These are phyloP conservation scores for Triplophysa bombifrons DNA, from an alignment of 2,797 vertebrate genomes.

Conservation along the genomic window DNA sequence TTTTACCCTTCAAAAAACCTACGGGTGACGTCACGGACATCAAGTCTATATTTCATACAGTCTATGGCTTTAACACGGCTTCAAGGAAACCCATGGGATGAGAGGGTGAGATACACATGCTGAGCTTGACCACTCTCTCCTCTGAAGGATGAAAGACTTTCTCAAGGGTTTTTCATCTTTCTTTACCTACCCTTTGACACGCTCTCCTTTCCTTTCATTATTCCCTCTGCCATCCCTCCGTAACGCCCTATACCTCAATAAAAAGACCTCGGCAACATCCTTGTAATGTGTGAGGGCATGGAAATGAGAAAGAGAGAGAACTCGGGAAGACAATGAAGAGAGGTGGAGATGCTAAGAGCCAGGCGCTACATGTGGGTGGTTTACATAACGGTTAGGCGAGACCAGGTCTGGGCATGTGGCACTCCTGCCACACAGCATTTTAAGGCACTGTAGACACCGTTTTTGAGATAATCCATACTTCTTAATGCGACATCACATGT, in stretches of 20 bases:
- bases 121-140: background rate
- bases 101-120: background rate
- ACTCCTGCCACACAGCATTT: constrained; percentile 59
- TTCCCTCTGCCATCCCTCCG: background rate
- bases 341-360: constrained; percentile 51
- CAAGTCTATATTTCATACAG: no score
- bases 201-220: background rate
- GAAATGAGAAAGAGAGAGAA: constrained; percentile 3
- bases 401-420: constrained; percentile 64
- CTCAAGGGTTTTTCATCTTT: constrained; percentile 6
- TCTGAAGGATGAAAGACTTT: constrained; percentile 20
- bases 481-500: no score
- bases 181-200: constrained; percentile 6
- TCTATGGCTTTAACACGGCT: background rate
- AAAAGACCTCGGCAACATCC: constrained; percentile 17
- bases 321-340: constrained; percentile 17
- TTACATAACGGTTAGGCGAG: constrained; percentile 72
- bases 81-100: background rate
- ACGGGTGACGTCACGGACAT: no score
- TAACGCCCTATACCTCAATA: constrained; percentile 27
- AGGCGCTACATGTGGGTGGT: constrained; percentile 73
- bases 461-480: no score
- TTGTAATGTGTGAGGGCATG: constrained; percentile 21
- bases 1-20: no score
- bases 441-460: background rate